Base-by-base conservation (phyloP, 2,888 invertebrate genomes). In the Acleris emargana region DNA sequence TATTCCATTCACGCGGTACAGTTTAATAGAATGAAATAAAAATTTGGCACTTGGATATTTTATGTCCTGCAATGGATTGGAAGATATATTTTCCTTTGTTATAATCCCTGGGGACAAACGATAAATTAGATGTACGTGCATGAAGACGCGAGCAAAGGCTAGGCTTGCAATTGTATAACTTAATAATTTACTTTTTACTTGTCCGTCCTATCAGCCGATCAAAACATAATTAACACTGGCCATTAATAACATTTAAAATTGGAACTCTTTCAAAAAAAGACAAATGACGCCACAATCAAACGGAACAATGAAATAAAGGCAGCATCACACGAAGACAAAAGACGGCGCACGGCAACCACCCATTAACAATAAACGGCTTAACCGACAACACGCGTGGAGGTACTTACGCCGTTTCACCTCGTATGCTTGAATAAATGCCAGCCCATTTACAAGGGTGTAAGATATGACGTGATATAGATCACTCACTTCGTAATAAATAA, bases 401-500 rank as follows among this genome's bases (percentile, higher is more conserved):
- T 18, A 16, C 13, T 61, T 66, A 57, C 51, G 61, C 2, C 53
- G 16, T 58, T 66, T 61, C 1, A 69, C 72, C 72, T 74, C 71
- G 72, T 71, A 72, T 72, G 67, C 71, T 77, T 75, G 83, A 86
- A 91, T 88, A 89, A 91, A 91, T 87, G 89, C 81, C 82, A 77
- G 81, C 76, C 88, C 91, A 91, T 91, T 91, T 91, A 90, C 91
- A 89, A 90, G 89, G 90, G 91, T 90, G 90, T 91, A 91, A 91
- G 91, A 91, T 91, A 91, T 92, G 92, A 91, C 91, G 87, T 90
- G 86, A 89, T 89, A 91, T 92, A 91, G 91, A 92, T 92, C 92
- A 91, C 91, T 91, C 91, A 91, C 86, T 85, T 75, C 80, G 89
- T 89, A 91, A 92, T 92, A 92, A 91, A 92, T 92, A 92, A 91